These are phyloP conservation scores for Strix uralensis DNA, from an alignment of 2,113 vertebrate species.

Conservation along the genomic window DNA sequence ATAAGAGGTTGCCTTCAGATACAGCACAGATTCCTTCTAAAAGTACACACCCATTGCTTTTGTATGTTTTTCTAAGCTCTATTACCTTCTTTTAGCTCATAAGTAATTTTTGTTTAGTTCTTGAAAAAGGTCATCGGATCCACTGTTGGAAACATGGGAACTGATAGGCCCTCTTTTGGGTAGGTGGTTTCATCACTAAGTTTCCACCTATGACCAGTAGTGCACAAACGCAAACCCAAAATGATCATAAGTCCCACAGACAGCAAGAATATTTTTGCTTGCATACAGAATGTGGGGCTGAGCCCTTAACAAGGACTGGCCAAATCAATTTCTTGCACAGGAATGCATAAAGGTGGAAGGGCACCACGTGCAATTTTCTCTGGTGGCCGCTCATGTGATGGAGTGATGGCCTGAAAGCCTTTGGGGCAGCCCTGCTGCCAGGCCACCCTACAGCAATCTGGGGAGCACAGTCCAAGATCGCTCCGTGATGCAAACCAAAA, in stretches of 20 bases:
- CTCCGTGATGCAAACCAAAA: background rate
- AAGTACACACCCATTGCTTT: conserved; percentile 14
- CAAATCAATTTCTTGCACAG: background rate
- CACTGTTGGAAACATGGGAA: background rate
- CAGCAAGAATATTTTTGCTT: background rate
- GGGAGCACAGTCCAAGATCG: background rate
- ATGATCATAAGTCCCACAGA: background rate
- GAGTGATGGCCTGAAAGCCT: background rate
- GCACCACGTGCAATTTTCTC: background rate
- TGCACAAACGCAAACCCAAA: background rate
- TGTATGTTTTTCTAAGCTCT: conserved; percentile 1
- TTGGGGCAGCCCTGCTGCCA: fast-evolving
- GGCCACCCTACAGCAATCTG: fast-evolving
- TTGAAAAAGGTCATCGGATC: conserved; percentile 19
- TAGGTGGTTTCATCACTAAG: background rate
- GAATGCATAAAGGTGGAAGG: background rate
- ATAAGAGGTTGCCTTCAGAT: conserved; percentile 1
- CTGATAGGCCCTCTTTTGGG: background rate
- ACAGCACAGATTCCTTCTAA: background rate
- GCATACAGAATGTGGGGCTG: background rate
- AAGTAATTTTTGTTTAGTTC: conserved; percentile 23
- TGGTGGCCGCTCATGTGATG: fast-evolving
- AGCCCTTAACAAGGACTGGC: background rate
- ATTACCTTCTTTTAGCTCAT: background rate
- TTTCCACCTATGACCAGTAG: background rate